Evolutionary conservation across 2,888 invertebrate species (phyloP).

Genomic region (Ormyrus pomaceus): DNA sequence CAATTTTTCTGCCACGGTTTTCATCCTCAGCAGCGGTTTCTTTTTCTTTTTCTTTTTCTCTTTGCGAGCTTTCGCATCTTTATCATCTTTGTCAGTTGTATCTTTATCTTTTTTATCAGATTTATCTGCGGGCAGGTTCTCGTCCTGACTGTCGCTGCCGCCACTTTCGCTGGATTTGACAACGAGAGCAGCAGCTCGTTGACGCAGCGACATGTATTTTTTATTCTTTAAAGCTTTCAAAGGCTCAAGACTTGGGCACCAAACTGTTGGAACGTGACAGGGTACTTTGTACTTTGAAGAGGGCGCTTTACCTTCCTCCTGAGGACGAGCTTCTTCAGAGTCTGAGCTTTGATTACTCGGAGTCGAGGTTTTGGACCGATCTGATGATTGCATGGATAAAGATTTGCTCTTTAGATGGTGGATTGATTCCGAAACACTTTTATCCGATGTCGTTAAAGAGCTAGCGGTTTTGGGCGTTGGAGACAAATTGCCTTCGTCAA

Average conservation of each 20-base stretch:
- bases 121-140: slow-evolving; percentile 15
- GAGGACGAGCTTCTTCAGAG: slow-evolving; percentile 60
- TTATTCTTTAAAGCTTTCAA: slow-evolving; percentile 65
- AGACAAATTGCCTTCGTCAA: slow-evolving; percentile 12
- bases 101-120: slow-evolving; percentile 3
- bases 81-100: background rate
- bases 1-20: slow-evolving; percentile 52
- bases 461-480: background rate
- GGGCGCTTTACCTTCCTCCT: slow-evolving; percentile 53
- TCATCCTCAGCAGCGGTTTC: slow-evolving; percentile 51
- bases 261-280: slow-evolving; percentile 68
- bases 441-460: background rate
- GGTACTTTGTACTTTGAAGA: slow-evolving; percentile 66
- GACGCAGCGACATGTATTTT: slow-evolving; percentile 60
- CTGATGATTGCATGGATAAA: slow-evolving; percentile 54
- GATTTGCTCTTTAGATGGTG: slow-evolving; percentile 8
- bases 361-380: slow-evolving; percentile 59
- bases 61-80: background rate
- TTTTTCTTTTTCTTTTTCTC: slow-evolving; percentile 43
- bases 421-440: background rate
- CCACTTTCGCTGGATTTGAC: slow-evolving; percentile 52
- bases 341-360: slow-evolving; percentile 62
- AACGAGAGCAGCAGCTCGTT: slow-evolving; percentile 54
- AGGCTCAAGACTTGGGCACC: slow-evolving; percentile 69
- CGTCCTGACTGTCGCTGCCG: slow-evolving; percentile 40